Percentiles rank a stretch among this genome's conserved stretches.
phyloP scores from a whole-genome alignment of 2,888 invertebrate genomes.

The Anarsia innoxiella region DNA sequence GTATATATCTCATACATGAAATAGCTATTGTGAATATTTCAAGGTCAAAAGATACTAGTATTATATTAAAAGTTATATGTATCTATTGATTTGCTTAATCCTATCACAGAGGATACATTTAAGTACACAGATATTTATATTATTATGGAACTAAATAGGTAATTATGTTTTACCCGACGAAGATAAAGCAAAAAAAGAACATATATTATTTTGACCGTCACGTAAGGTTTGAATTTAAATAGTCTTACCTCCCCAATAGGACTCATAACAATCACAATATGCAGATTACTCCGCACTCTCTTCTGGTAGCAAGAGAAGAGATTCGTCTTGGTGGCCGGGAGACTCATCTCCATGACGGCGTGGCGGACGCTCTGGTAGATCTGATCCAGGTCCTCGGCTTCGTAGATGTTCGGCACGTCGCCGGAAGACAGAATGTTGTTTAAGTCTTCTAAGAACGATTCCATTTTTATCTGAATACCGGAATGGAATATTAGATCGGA shows the following conservation, averaged over 20 bases:
- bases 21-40: no score
- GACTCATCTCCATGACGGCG: slow-evolving; percentile 81
- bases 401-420: slow-evolving; percentile 92
- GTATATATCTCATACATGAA: no score
- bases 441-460: slow-evolving; percentile 90
- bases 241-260: slow-evolving; percentile 86
- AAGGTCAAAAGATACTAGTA: no score
- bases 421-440: slow-evolving; percentile 92
- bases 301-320: slow-evolving; percentile 89
- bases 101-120: no score
- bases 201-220: no score
- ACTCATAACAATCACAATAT: slow-evolving; percentile 84
- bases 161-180: no score
- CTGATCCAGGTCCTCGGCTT: slow-evolving; percentile 85
- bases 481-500: not conserved
- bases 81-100: no score
- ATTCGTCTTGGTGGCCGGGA: slow-evolving; percentile 88
- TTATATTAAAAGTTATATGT: no score
- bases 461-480: slow-evolving; percentile 84
- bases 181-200: no score
- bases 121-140: no score
- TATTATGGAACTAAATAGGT: no score
- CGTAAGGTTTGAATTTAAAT: no score
- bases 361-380: slow-evolving; percentile 84
- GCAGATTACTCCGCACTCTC: slow-evolving; percentile 86